phyloP scores from a whole-genome alignment of 1,140 invertebrate species.

The Phenacoccus solenopsis region DNA sequence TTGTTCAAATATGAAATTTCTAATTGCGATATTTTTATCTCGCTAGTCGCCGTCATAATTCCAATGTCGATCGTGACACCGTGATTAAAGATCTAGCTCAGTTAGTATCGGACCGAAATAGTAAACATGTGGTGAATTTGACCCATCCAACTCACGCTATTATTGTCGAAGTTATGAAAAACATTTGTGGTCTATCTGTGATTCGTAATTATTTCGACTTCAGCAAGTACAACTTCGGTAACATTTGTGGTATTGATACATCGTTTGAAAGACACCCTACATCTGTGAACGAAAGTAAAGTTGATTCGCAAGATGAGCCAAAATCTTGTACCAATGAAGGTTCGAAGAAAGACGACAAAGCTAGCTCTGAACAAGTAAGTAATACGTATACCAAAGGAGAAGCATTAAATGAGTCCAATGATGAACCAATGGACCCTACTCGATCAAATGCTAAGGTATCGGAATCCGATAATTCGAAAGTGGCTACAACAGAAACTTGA shows the following conservation, averaged over 20 bases:
- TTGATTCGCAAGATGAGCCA: too few species aligned
- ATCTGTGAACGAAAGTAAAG: too few species aligned
- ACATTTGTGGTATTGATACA: slow-evolving; percentile 32
- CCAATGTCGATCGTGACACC: slow-evolving; percentile 49
- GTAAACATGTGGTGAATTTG: slow-evolving; percentile 60
- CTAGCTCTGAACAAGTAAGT: too few species aligned
- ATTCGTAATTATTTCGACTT: slow-evolving; percentile 49
- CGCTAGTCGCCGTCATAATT: slow-evolving; percentile 57
- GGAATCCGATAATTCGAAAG: too few species aligned
- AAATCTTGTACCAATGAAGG: too few species aligned
- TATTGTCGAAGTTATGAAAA: slow-evolving; percentile 62
- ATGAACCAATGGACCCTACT: too few species aligned
- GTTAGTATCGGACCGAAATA: slow-evolving; percentile 49
- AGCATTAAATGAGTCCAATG: too few species aligned
- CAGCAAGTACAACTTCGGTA: slow-evolving; percentile 55
- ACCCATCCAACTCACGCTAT: slow-evolving; percentile 56
- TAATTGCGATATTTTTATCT: slow-evolving; percentile 21
- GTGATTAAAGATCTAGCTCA: slow-evolving; percentile 57
- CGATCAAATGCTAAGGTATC: too few species aligned
- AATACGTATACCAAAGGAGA: too few species aligned
- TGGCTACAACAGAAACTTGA: too few species aligned
- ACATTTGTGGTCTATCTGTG: slow-evolving; percentile 48
- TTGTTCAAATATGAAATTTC: not conserved
- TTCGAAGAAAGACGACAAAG: too few species aligned
- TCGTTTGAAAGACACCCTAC: too few species aligned